Conservation (phyloP, 2,888 invertebrate genomes). For the Hirtodrosophila cameraria region DNA sequence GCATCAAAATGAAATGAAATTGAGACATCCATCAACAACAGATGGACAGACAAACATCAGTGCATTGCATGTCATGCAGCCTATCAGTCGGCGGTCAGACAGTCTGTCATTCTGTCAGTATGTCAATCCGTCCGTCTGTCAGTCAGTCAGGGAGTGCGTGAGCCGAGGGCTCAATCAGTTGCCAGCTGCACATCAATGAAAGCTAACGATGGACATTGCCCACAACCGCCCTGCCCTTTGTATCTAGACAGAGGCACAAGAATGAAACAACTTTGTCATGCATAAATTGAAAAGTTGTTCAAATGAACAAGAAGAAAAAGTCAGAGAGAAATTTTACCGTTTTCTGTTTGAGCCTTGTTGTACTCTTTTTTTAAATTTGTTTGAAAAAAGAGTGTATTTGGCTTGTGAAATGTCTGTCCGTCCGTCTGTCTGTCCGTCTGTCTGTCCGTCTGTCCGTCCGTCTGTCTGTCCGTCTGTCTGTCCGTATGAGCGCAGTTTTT, state of each 20-base stretch:
- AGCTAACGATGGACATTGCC: not conserved
- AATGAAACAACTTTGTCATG: slow-evolving; percentile 2
- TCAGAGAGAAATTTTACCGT: slow-evolving; percentile 1
- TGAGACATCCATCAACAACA: slow-evolving; percentile 44
- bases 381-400: too few species aligned
- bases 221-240: too few species aligned
- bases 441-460: too few species aligned
- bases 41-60: slow-evolving; percentile 6
- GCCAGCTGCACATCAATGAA: slow-evolving; percentile 29
- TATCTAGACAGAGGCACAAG: not conserved
- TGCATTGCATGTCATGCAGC: slow-evolving; percentile 7
- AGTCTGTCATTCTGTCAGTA: slow-evolving; percentile 19
- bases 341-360: too few species aligned
- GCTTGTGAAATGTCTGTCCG: too few species aligned
- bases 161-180: slow-evolving; percentile 27
- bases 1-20: slow-evolving; percentile 24
- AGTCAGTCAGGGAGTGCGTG: slow-evolving; percentile 9
- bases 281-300: slow-evolving; percentile 14
- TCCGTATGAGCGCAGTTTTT: too few species aligned
- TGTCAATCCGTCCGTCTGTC: slow-evolving; percentile 7
- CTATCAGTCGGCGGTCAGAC: slow-evolving; percentile 17
- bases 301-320: not conserved
- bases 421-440: too few species aligned
- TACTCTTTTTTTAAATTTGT: too few species aligned
- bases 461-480: too few species aligned